Evolutionary conservation across 1,140 invertebrate genomes (phyloP), one percentile per base, ranked within the genome.

Genomic region (Drosophila equinoxialis): DNA sequence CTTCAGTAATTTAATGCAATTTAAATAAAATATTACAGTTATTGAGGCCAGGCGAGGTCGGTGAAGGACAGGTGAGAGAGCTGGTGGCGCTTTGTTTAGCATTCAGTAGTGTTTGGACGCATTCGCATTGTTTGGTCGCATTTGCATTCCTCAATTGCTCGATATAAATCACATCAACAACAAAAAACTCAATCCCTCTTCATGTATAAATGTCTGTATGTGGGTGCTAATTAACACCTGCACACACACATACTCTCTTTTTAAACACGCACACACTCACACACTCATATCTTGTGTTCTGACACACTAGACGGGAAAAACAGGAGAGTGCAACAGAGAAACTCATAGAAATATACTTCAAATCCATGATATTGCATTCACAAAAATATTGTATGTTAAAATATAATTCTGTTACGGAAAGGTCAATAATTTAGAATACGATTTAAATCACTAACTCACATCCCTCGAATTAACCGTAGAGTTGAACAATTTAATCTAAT

Each of bases 11-110:
- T 76, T 69, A 86, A 79, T 82, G 76, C 13, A 59, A 81, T 63
- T 83, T 71, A 71, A 63, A 73, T 66, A 76, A 55, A 69, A 87
- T 76, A 78, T 94, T 95, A 93, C 92, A 92, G 92, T 90, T 92
- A 93, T 95, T 96, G 93, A 95, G 95, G 92, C 95, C 95, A 92
- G 95, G 95, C 93, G 95, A 96, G 93, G 94, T 96, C 92, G 94
- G 95, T 91, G 95, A 96, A 93, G 93, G 93, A 93, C 96, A 96
- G 95, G 95, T 96, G 95, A 92, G 90, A 92, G 90, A 90, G 65
- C 71, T 73, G 74, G 67, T 39, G 62, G 69, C 61, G 61, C 41
- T 71, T 71, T 58, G 14, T 68, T 63, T 70, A 77, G 57, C 58
- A 64, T 62, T 61, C n/a, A 45, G 63, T 74, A 72, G 74, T 82